Base-by-base conservation (phyloP, 2,888 invertebrate species). In the Venusia cambrica region DNA sequence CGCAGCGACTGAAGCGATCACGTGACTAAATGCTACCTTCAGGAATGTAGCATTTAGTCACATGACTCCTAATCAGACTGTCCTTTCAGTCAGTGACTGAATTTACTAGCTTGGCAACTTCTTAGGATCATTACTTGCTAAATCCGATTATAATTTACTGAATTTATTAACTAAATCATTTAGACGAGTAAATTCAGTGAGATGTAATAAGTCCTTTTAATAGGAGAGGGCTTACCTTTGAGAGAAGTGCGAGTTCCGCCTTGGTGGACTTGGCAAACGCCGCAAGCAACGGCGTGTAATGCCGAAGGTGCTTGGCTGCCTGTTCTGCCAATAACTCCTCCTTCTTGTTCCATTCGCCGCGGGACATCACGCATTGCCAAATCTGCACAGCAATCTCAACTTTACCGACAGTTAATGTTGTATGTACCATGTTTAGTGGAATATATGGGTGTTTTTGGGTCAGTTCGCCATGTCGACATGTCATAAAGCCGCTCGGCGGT, bases 311-410 rank as follows among this genome's bases (percentile, higher is more conserved):
- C 76, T 95, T 94, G 29, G 96, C 91, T 29, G 98, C 97, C 84
- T 98, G 98, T 69, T 98, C 98, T 27, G 97, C 96, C 49, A 98
- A 92, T 59, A 98, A 83, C 78, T 98, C 98, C 77, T 98, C 98
- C 74, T 98, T 98, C 85, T 98, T 98, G 85, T 97, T 98, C 98
- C 98, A 98, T 84, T 98, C 98, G 40, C 96, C 95, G 62, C 95
- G 93, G 31, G 93, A 92, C 98, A 98, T 98, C 60, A 98, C 92
- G 50, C 96, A 96, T 53, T 92, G 93, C 98, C 98, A 98, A 62
- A 97, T 92, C 96, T 96, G 38, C 38, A 1, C 5, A 52, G 48
- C 38, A 43, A 38, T 19, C 3, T n/a, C n/a, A n/a, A n/a, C n/a
- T n/a, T n/a, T n/a, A n/a, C n/a, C n/a, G n/a, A n/a, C n/a, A n/a